Evolutionary conservation across 2,797 vertebrate species (phyloP).

Genomic region (Dendrocincla tyrannina): DNA sequence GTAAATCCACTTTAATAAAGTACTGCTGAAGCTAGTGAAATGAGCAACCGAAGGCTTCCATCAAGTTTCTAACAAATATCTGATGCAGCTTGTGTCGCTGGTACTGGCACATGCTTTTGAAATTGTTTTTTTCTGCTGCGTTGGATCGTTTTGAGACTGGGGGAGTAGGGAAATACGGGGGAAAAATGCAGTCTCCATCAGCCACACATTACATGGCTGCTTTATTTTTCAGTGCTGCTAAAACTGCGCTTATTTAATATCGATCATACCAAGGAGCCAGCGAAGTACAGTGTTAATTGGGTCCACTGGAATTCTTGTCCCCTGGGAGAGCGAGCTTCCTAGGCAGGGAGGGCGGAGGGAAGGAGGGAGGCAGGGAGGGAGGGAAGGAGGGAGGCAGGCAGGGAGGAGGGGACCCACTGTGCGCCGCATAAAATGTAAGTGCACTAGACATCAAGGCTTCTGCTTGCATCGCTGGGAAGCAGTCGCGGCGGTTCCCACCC

Average conservation of each 20-base stretch:
- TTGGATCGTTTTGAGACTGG: background rate
- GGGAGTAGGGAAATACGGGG: background rate
- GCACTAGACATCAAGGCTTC: constrained; percentile 53
- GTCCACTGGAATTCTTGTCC: constrained; percentile 77
- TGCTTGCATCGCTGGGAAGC: constrained; percentile 53
- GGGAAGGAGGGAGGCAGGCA: background rate
- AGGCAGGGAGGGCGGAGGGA: constrained; percentile 56
- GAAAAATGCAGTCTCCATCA: background rate
- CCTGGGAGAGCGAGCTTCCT: constrained; percentile 65
- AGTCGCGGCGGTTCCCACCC: background rate
- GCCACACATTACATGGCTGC: constrained; percentile 46
- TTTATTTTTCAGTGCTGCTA: constrained; percentile 65
- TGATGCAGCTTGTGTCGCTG: constrained; percentile 19
- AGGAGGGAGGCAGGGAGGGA: background rate
- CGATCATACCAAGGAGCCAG: constrained; percentile 70
- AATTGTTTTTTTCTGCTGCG: background rate
- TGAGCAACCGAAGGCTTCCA: constrained; percentile 27
- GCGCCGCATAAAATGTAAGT: constrained; percentile 51
- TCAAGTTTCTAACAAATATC: constrained; percentile 49
- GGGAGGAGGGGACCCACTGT: constrained; percentile 43
- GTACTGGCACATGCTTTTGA: background rate
- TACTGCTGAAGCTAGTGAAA: constrained; percentile 34
- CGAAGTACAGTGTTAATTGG: constrained; percentile 80
- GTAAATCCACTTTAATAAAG: constrained; percentile 65
- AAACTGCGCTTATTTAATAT: constrained; percentile 76